Percentiles rank a stretch among this genome's conserved stretches.
phyloP scores from a whole-genome alignment of 1,140 invertebrate species.

The Thalassaphorura encarpata region DNA sequence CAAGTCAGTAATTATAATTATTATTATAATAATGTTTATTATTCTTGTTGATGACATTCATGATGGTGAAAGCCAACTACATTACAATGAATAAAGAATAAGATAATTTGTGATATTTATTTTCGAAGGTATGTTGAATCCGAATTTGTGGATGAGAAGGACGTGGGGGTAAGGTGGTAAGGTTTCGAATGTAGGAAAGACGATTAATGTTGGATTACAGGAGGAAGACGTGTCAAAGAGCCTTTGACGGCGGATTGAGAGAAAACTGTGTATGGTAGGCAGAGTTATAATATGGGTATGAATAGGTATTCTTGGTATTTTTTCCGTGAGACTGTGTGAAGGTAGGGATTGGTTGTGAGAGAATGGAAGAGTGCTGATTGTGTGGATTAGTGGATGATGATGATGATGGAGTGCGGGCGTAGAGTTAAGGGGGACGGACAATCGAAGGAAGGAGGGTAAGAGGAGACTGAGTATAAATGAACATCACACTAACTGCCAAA shows the following conservation, averaged over 20 bases:
- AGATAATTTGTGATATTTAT: neutral
- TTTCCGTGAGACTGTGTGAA: too few species aligned
- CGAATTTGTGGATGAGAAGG: too few species aligned
- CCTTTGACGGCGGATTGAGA: slow-evolving; percentile 11
- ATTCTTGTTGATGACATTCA: neutral
- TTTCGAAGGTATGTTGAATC: too few species aligned
- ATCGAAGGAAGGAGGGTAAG: neutral
- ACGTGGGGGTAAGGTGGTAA: too few species aligned
- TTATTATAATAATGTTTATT: neutral
- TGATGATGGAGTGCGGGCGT: neutral
- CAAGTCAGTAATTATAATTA: neutral
- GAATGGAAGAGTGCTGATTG: neutral
- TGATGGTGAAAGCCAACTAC: neutral
- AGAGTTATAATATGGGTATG: too few species aligned
- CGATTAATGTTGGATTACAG: slow-evolving; percentile 15
- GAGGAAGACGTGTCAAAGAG: slow-evolving; percentile 11
- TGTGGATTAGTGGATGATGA: neutral
- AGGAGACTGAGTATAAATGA: slow-evolving; percentile 10
- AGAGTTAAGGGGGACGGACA: neutral
- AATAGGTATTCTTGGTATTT: too few species aligned
- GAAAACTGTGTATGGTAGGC: too few species aligned
- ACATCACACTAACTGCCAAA: slow-evolving; percentile 33
- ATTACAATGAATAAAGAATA: neutral
- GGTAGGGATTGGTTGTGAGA: too few species aligned
- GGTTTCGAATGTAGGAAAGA: too few species aligned